Evolutionary conservation across 2,888 invertebrate genomes (phyloP).

Genomic region (Drosophila heteroneura): DNA sequence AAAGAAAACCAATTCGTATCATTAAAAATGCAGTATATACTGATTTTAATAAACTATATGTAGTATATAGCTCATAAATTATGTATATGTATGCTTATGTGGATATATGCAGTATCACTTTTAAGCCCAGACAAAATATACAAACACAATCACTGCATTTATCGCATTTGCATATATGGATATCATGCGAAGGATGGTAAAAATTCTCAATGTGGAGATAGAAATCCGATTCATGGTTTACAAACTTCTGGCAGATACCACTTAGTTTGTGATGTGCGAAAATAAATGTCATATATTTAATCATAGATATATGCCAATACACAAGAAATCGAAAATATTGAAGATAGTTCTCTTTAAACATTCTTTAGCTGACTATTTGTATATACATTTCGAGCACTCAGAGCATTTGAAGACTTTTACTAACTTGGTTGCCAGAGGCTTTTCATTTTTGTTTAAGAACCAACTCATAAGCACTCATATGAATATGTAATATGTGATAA

Average conservation of each 20-base stretch:
- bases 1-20: not conserved
- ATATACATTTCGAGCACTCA: fast-evolving
- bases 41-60: not conserved
- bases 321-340: not conserved
- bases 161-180: not conserved
- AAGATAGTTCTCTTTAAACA: not conserved
- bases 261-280: not conserved
- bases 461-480: not conserved
- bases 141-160: not conserved
- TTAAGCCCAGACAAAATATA: not conserved
- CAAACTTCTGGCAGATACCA: not conserved
- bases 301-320: not conserved
- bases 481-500: not conserved
- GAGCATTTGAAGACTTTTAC: not conserved
- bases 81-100: not conserved
- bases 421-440: not conserved
- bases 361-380: not conserved
- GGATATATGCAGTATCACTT: not conserved
- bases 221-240: not conserved
- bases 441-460: not conserved
- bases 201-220: not conserved
- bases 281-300: not conserved
- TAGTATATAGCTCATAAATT: not conserved
- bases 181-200: not conserved
- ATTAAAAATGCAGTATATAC: not conserved